Evolutionary conservation across 2,113 vertebrate species (phyloP).

Genomic region (Leucoraja erinaceus): DNA sequence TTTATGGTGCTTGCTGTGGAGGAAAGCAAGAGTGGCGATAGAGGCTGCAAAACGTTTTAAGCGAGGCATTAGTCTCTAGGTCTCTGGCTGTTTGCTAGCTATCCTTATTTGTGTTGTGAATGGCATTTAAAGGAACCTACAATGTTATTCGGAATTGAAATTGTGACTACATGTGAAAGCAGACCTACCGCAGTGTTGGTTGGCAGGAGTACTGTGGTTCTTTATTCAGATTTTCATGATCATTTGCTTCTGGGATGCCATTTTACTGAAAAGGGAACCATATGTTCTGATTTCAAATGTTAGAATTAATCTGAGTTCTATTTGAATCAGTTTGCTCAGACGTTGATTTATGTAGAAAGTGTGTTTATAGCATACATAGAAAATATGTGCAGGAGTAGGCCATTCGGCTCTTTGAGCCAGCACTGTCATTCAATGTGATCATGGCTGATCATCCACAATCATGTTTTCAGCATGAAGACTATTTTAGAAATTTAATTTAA

Average conservation of each 20-base stretch:
- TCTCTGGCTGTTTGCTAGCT: conserved; percentile 72
- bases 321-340: neutral
- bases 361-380: neutral
- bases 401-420: no score
- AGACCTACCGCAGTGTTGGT: conserved; percentile 84
- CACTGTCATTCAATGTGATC: no score
- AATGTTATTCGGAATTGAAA: conserved; percentile 83
- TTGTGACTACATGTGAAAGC: conserved; percentile 77
- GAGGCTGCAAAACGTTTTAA: conserved; percentile 54
- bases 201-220: conserved; percentile 74
- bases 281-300: neutral
- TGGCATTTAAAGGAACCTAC: conserved; percentile 77
- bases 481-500: neutral
- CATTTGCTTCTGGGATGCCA: conserved; percentile 59
- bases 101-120: conserved; percentile 79
- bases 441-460: no score
- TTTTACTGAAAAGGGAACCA: conserved; percentile 57
- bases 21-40: conserved; percentile 53
- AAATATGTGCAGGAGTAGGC: no score
- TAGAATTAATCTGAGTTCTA: neutral
- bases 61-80: conserved; percentile 58
- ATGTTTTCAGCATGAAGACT: neutral
- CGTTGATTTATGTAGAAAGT: neutral
- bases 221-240: conserved; percentile 73
- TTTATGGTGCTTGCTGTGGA: conserved; percentile 63